Evolutionary conservation across 2,113 vertebrate genomes (phyloP), one percentile per base, ranked within the genome.

Genomic region (Theristicus caerulescens): DNA sequence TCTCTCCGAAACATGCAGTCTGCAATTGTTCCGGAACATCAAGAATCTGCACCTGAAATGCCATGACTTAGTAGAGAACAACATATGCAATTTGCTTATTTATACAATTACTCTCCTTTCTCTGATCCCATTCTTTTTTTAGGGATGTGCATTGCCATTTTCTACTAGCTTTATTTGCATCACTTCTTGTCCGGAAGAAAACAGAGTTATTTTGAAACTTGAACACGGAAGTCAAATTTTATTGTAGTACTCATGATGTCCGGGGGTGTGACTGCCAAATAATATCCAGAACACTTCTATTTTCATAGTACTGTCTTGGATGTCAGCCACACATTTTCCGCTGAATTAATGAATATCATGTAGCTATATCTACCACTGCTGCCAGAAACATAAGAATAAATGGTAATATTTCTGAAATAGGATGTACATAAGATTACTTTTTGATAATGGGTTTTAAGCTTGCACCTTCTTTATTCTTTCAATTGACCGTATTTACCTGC

Each of bases 201-300:
- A 82, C 59, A 82, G 88, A 89, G 78, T 94, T 97, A 96, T 97
- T 96, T 89, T 96, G 92, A 83, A 94, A 69, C 82, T 89, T 74
- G 90, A 93, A 91, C 52, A 40, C 1, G 20, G 82, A 95, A 93
- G 74, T 89, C 69, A 91, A 78, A 69, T 90, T 91, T 87, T 90
- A 96, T 96, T 93, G 93, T 92, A 88, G 94, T 94, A 91, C 66
- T 86, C 84, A n/a, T 95, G 84, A 58, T 97, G 82, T 83, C 90
- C 4, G 61, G 94, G 95, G 95, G 79, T 86, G 79, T 94, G 76
- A 95, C 84, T 95, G 93, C 81, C 87, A 93, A 90, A 94, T 85
- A 87, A 79, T 92, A 94, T 92, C 86, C 91, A 96, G 94, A 96
- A 61, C 86, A 61, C 67, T 93, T 94, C 66, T 93, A 40, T 97